phyloP scores from a whole-genome alignment of 2,888 invertebrate species.

The Caenorhabditis macrosperma region DNA sequence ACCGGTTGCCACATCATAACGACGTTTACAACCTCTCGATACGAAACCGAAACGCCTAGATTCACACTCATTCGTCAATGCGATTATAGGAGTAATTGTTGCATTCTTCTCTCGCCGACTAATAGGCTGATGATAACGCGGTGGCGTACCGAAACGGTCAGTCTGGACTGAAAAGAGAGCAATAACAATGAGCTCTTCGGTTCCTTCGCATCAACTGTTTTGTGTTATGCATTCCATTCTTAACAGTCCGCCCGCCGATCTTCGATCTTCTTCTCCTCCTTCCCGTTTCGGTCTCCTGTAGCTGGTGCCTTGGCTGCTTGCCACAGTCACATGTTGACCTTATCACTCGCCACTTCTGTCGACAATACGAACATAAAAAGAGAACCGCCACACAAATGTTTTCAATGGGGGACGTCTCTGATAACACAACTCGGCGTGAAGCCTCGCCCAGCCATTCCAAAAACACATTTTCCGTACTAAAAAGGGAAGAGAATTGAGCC shows the following conservation, averaged over 20 bases:
- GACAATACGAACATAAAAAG: slow-evolving; percentile 51
- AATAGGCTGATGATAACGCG: slow-evolving; percentile 23
- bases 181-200: neutral
- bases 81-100: slow-evolving; percentile 45
- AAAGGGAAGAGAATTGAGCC: neutral
- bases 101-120: slow-evolving; percentile 1
- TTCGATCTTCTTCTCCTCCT: slow-evolving; percentile 17
- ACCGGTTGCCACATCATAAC: neutral
- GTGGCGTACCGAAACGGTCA: slow-evolving; percentile 28
- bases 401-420: neutral
- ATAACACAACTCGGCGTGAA: slow-evolving; percentile 5
- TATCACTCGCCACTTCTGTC: slow-evolving; percentile 23
- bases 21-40: neutral
- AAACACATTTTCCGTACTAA: neutral
- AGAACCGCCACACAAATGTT: slow-evolving; percentile 6
- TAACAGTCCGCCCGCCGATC: neutral
- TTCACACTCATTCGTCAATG: slow-evolving; percentile 44
- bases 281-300: neutral
- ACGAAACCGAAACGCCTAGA: slow-evolving; percentile 7
- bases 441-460: slow-evolving; percentile 1
- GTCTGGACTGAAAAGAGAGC: neutral
- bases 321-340: slow-evolving; percentile 45
- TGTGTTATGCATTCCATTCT: neutral
- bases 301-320: slow-evolving; percentile 14
- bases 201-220: neutral